Base-by-base conservation (phyloP, 2,797 vertebrate genomes). In the Eospalax fontanierii region DNA sequence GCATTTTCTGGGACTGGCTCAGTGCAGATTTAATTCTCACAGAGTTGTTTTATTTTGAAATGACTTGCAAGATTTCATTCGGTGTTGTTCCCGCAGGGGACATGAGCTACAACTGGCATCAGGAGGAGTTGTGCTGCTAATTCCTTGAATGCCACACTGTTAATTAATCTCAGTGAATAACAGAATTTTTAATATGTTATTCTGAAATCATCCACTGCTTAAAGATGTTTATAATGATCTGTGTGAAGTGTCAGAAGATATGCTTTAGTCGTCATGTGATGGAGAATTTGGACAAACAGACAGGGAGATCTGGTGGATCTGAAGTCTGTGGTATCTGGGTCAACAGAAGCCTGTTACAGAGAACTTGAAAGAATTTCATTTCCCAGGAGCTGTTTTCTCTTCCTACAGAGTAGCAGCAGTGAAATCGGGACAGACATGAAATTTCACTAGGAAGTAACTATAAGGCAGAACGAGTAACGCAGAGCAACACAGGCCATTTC, bases 131-230 rank as follows among this genome's bases (percentile, higher is more conserved):
- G 28, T 54, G 30, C 65, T 87, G 59, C 22, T 75, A 93, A 90
- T 85, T 94, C 93, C 65, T 90, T 80, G 54, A 96, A 84, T 73
- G 71, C 14, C 66, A 80, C 26, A 75, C 70, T 92, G 54, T 96
- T 95, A 94, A 96, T 96, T 95, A 96, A 95, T 95, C 89, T 85
- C 95, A 88, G 54, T 87, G 92, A 96, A 91, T 85, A 95, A 94
- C 10, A 40, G 1, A 3, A 18, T 89, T 91, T 94, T 89, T 78
- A 61, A 88, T 61, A 57, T 40, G 91, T 92, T 87, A 91, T 91
- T 95, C 81, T 91, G 70, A 94, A 70, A 54, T 46, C 82, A 87
- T 87, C 12, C 57, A 73, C 63, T 95, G 85, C 87, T 89, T 92
- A 75, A 90, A 95, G 74, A 50, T 93, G 54, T 93, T 96, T 91